Evolutionary conservation across 2,888 invertebrate genomes (phyloP).

Genomic region (Aphrophora alni): DNA sequence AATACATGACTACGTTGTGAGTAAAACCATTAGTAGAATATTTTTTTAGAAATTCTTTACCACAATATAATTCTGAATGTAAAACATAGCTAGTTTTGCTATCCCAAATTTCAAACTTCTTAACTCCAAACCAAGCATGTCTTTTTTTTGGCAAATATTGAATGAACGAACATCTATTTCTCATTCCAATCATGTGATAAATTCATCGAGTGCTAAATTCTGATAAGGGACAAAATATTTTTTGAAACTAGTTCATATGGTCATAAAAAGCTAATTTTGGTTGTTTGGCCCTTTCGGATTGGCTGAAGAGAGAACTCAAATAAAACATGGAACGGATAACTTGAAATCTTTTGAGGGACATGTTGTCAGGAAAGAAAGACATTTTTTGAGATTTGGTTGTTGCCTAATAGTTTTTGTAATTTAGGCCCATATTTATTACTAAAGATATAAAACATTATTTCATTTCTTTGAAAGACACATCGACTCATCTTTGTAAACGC

Average conservation of each 20-base stretch:
- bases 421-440: conserved; percentile 27
- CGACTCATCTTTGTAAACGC: conserved; percentile 7
- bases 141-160: conserved; percentile 21
- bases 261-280: neutral
- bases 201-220: conserved; percentile 31
- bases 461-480: conserved; percentile 16
- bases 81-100: conserved; percentile 26
- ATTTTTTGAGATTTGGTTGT: conserved; percentile 10
- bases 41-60: conserved; percentile 16
- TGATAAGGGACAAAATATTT: conserved; percentile 21
- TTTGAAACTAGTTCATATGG: conserved; percentile 30
- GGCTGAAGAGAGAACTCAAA: neutral
- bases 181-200: conserved; percentile 37
- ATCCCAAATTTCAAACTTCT: conserved; percentile 33
- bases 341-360: conserved; percentile 30
- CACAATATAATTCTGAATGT: conserved; percentile 29
- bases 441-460: conserved; percentile 3
- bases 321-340: conserved; percentile 16
- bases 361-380: conserved; percentile 11
- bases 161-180: conserved; percentile 14
- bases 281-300: too few species aligned
- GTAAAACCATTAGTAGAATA: conserved; percentile 1
- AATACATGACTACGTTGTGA: conserved; percentile 22
- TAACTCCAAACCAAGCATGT: conserved; percentile 23
- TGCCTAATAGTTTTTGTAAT: conserved; percentile 22